Conservation (phyloP, 2,888 invertebrate genomes). For the Erebia ligea region DNA sequence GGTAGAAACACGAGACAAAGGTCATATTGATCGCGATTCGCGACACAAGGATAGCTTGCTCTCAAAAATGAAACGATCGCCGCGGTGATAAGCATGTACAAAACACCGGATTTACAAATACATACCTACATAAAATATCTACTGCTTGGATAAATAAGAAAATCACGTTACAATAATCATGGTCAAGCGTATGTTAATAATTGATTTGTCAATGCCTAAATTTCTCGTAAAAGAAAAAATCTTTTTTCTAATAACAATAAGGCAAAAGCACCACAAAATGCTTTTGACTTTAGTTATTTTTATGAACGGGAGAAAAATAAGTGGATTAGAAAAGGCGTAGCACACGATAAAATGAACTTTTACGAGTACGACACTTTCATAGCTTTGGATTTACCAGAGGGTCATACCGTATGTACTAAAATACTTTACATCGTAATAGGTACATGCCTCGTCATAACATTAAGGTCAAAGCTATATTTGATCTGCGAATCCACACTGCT, state of each 20-base stretch:
- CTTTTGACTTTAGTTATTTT: neutral
- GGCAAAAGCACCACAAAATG: neutral
- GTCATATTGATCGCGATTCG: slow-evolving; percentile 11
- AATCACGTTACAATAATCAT: neutral
- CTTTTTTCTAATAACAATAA: too few species aligned
- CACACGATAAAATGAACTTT: slow-evolving; percentile 13
- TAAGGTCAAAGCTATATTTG: too few species aligned
- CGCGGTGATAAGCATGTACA: neutral
- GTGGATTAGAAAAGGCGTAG: slow-evolving; percentile 16
- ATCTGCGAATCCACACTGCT: too few species aligned
- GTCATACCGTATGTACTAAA: neutral
- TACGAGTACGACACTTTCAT: slow-evolving; percentile 1
- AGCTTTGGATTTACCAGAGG: neutral
- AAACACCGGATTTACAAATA: neutral
- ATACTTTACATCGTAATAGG: neutral
- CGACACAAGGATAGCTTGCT: slow-evolving; percentile 6
- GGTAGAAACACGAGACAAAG: neutral
- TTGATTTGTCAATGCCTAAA: neutral
- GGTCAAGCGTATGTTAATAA: too few species aligned
- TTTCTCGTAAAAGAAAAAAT: neutral
- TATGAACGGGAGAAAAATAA: neutral
- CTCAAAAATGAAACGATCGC: slow-evolving; percentile 1
- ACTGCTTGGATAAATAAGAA: neutral
- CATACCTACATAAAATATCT: neutral
- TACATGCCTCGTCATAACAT: too few species aligned